Conservation (phyloP, 2,797 vertebrate species). For the Yasuhikotakia modesta region DNA sequence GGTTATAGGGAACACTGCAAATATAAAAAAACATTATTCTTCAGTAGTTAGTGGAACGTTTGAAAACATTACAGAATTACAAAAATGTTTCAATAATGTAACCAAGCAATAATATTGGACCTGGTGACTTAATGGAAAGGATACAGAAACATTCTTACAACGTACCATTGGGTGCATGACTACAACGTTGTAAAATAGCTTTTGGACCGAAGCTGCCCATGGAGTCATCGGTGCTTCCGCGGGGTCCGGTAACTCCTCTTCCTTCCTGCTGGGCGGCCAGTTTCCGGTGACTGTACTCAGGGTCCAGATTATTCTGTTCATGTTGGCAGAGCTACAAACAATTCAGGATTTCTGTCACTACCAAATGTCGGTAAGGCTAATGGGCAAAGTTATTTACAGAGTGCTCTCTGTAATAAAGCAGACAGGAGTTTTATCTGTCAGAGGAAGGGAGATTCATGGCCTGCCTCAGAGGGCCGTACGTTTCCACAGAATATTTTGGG, state of each 20-base stretch:
- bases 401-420: constrained; percentile 14
- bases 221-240: constrained; percentile 34
- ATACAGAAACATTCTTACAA: no score
- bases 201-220: constrained; percentile 17
- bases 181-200: background rate
- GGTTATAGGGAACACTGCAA: background rate
- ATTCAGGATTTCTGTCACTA: constrained; percentile 53
- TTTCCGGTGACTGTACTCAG: constrained; percentile 51
- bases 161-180: background rate
- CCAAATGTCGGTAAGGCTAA: constrained; percentile 51
- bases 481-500: constrained; percentile 37
- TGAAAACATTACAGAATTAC: no score
- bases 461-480: constrained; percentile 29
- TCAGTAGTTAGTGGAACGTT: no score
- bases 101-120: no score
- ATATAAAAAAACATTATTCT: constrained; percentile 5
- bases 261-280: constrained; percentile 56
- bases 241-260: constrained; percentile 39
- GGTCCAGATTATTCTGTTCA: constrained; percentile 56
- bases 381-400: constrained; percentile 46
- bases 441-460: constrained; percentile 33
- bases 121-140: no score
- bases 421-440: constrained; percentile 44
- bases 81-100: no score
- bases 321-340: constrained; percentile 67